These are phyloP conservation scores for Diuraphis noxia DNA, from an alignment of 1,140 invertebrate genomes.

Conservation along the genomic window DNA sequence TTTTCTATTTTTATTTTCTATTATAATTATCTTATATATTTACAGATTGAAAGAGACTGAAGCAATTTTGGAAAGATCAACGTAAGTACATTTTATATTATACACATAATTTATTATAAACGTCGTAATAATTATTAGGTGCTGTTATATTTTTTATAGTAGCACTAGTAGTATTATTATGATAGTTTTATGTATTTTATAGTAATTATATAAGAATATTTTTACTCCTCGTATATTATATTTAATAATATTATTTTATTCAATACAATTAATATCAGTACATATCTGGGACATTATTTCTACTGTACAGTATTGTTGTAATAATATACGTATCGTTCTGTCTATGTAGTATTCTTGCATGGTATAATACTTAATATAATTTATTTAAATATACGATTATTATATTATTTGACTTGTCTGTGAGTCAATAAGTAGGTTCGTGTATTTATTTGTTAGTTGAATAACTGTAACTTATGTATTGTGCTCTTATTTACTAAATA, in stretches of 20 bases:
- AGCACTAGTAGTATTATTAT: neutral
- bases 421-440: neutral
- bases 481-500: no score
- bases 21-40: no score
- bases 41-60: constrained; percentile 87
- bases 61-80: constrained; percentile 80
- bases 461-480: neutral
- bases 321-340: no score
- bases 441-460: neutral
- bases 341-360: no score
- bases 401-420: neutral
- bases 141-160: neutral
- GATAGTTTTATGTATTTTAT: no score
- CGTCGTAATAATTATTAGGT: neutral
- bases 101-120: neutral
- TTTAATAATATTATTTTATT: no score
- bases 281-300: neutral
- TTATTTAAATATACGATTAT: neutral
- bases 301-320: no score
- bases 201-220: no score
- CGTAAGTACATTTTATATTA: constrained; percentile 57
- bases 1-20: constrained; percentile 63
- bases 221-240: neutral
- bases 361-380: neutral
- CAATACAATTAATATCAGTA: neutral